Evolutionary conservation across 2,113 vertebrate genomes (phyloP).

Genomic region (Hemicordylus capensis): DNA sequence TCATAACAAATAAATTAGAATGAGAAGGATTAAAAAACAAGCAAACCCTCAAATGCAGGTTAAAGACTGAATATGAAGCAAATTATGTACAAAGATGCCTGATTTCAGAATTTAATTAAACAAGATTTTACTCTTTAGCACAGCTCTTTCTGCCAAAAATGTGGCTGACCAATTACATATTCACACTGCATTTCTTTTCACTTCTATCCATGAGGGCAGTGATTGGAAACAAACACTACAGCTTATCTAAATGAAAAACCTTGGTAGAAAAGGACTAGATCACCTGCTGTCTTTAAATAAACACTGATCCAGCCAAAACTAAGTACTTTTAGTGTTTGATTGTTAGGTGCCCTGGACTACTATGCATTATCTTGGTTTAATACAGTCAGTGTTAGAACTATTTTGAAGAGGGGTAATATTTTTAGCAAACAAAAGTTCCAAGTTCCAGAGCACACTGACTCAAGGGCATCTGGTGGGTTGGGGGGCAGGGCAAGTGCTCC

Average conservation of each 20-base stretch:
- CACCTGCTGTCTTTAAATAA: conserved; percentile 18
- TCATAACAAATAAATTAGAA: conserved; percentile 4
- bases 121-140: conserved; percentile 22
- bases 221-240: conserved; percentile 22
- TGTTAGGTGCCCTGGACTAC: too few relatives aligned
- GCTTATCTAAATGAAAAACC: conserved; percentile 34
- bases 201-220: conserved; percentile 32
- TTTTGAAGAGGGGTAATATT: background rate
- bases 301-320: background rate
- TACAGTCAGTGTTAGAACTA: background rate
- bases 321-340: background rate
- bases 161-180: conserved; percentile 15
- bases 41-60: background rate
- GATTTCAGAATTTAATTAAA: conserved; percentile 30
- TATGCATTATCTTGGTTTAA: background rate
- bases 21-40: conserved; percentile 1
- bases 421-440: background rate
- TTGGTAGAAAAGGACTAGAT: background rate
- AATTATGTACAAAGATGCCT: background rate
- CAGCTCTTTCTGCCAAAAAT: conserved; percentile 27
- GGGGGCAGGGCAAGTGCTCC: too few relatives aligned
- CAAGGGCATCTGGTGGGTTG: too few relatives aligned
- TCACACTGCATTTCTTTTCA: background rate
- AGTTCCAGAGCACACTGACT: too few relatives aligned
- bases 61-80: background rate